These are phyloP conservation scores for Struthidea cinerea DNA, from an alignment of 2,113 vertebrate genomes.

Conservation along the genomic window DNA sequence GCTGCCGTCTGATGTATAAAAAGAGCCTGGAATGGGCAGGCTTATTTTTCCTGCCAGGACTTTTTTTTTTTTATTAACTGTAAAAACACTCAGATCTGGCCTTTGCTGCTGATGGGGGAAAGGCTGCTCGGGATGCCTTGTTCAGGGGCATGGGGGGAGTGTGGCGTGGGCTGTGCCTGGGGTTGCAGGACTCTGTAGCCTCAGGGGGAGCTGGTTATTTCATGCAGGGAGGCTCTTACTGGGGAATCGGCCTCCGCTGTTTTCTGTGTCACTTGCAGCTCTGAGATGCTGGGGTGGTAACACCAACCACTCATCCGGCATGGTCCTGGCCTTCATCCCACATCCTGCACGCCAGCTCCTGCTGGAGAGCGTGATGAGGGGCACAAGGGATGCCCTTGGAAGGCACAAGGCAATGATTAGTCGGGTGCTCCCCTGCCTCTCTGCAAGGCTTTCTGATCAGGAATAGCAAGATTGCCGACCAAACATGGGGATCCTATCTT, in stretches of 20 bases:
- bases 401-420: background rate
- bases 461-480: background rate
- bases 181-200: background rate
- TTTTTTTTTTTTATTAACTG: slow-evolving; percentile 43
- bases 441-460: background rate
- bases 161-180: background rate
- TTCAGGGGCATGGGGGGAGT: background rate
- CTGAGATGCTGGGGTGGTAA: background rate
- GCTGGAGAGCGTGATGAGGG: background rate
- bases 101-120: background rate
- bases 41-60: slow-evolving; percentile 55
- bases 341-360: background rate
- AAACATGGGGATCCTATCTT: background rate
- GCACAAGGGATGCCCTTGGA: background rate
- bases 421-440: background rate
- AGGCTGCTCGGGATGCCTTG: background rate
- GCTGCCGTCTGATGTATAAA: slow-evolving; percentile 58
- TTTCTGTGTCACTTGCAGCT: background rate
- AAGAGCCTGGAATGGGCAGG: slow-evolving; percentile 49
- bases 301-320: accelerated
- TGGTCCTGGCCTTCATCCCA: background rate
- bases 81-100: slow-evolving; percentile 56
- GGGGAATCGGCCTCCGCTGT: background rate
- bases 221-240: accelerated
- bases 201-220: background rate